These are phyloP conservation scores for Zosterops lateralis DNA, from an alignment of 2,113 vertebrate species.

Conservation along the genomic window DNA sequence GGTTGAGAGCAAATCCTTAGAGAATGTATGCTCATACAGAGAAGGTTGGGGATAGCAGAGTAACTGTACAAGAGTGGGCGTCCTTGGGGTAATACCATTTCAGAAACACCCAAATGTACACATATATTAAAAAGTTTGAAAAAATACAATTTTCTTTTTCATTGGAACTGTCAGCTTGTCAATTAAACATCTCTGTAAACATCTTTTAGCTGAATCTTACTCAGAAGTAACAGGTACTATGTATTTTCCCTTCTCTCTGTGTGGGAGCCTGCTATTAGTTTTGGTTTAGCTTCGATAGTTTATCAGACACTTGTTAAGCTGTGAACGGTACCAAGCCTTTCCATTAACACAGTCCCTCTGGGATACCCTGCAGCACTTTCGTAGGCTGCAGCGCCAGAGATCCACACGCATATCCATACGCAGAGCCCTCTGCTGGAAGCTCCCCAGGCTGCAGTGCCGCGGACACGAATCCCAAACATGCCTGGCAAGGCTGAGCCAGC, in stretches of 20 bases:
- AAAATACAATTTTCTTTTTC: background rate
- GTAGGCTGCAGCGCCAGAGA: background rate
- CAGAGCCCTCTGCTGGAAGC: background rate
- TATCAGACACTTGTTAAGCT: background rate
- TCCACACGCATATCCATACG: accelerated
- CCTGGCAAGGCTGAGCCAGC: background rate
- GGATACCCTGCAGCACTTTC: background rate
- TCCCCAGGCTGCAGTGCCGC: accelerated
- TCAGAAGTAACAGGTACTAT: background rate
- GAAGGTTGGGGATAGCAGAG: background rate
- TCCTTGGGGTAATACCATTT: background rate
- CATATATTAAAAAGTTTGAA: background rate
- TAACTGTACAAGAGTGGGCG: background rate
- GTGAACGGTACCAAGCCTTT: background rate
- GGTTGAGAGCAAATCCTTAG: background rate
- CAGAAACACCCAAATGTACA: background rate
- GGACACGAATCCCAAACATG: accelerated
- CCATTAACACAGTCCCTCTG: background rate
- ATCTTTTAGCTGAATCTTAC: background rate
- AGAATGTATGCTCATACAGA: background rate
- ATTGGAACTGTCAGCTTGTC: background rate
- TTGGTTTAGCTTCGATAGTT: background rate
- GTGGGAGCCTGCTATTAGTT: background rate
- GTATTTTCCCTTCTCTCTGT: background rate
- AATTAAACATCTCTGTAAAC: background rate